Percentiles rank a stretch among this genome's conserved stretches.
These are phyloP conservation scores for Aphidius gifuensis DNA, from an alignment of 1,140 invertebrate species.

Conservation along the genomic window DNA sequence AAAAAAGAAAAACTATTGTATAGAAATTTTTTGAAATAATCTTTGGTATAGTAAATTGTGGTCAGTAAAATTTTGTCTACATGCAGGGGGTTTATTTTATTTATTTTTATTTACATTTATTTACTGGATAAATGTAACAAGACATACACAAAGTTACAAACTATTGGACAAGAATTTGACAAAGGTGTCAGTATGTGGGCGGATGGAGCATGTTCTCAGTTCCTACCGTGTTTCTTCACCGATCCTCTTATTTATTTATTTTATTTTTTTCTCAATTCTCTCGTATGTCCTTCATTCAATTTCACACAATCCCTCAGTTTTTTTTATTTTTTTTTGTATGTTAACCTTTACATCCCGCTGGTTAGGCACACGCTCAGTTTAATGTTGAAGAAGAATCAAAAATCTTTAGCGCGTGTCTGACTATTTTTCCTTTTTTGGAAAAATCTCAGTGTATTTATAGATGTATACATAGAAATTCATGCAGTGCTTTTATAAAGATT, in stretches of 20 bases:
- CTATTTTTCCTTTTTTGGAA: no score
- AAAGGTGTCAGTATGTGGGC: conserved; percentile 21
- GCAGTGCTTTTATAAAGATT: not conserved
- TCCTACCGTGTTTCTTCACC: not conserved
- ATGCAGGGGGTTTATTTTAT: no score
- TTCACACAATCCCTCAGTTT: no score
- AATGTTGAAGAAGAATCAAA: not conserved
- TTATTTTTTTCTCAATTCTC: conserved; percentile 4
- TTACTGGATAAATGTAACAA: no score
- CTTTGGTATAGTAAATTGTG: no score
- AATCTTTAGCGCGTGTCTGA: not conserved
- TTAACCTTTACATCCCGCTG: not conserved
- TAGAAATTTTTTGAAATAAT: no score
- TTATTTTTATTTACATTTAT: no score
- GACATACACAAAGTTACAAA: conserved; percentile 10
- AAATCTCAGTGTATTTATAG: no score
- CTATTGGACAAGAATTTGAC: conserved; percentile 21
- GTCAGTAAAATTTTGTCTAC: no score
- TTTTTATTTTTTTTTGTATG: no score
- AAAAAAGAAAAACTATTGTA: no score
- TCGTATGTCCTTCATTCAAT: no score
- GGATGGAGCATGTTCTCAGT: conserved; percentile 22
- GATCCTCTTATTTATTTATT: conserved; percentile 13
- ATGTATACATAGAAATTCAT: not conserved
- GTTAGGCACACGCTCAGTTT: conserved; percentile 1